Base-by-base conservation (phyloP, 2,113 vertebrate species). In the Toxostoma redivivum region DNA sequence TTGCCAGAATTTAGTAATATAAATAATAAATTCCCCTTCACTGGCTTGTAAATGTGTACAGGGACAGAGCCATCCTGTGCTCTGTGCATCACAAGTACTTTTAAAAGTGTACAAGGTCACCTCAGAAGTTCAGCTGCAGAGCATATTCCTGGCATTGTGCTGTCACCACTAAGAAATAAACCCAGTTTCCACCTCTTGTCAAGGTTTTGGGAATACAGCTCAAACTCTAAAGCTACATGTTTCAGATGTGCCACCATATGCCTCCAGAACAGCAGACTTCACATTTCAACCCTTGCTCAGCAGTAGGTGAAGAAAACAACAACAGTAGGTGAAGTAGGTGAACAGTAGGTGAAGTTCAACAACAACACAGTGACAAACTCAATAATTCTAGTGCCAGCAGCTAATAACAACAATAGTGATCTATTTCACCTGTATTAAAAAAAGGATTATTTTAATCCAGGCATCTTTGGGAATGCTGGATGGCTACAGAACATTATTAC, bases 401-500 rank as follows among this genome's bases (percentile, higher is more conserved):
- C 22, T 89, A 91, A 45, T 69, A 72, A 62, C 14, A 86, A 70
- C 14, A 50, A 62, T 33, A 71, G 45, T 3, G 12, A 71, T 50
- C 23, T 56, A 74, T 4, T 84, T 79, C 5, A 35, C 7, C 60
- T 25, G 7, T 37, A 66, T 12, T 40, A 58, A 48, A 62, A 53
- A 78, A 70, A 33, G 1, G 23, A 66, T 24, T 74, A 15, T 35
- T 81, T 80, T 64, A 58, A 86, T 83, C 25, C 37, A 66, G 8
- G 25, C 24, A 71, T 37, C 70, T 57, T 62, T 15, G 48, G 67
- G 61, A 72, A 31, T 10, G 19, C 44, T 48, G n/a, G 11, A 79
- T 31, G 11, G 25, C 61, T 47, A 45, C 5, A 42, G 31, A 69
- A 57, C 38, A 83, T 40, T 60, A 58, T 97, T 97, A 99, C 99